These are phyloP conservation scores for Colius striatus DNA, from an alignment of 2,113 vertebrate species.

Conservation along the genomic window DNA sequence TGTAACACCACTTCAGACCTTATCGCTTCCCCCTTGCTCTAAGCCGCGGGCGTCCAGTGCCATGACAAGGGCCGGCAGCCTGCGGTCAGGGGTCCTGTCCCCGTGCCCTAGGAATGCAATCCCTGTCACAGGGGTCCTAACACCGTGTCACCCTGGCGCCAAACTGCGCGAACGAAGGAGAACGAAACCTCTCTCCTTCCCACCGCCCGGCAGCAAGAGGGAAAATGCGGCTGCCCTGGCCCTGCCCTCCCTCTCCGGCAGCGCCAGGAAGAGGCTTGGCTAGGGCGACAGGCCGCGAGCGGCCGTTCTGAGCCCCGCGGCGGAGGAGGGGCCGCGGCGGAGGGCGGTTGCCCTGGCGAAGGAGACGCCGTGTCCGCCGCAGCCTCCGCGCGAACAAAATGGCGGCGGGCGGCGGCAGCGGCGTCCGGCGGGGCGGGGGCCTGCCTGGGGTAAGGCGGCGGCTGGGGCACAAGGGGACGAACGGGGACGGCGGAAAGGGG, in stretches of 20 bases:
- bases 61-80: background rate
- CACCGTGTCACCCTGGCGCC: background rate
- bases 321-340: too few species aligned
- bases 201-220: background rate
- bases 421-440: background rate
- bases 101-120: accelerated
- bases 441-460: background rate
- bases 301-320: background rate
- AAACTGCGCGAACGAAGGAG: accelerated
- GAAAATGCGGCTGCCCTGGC: too few species aligned
- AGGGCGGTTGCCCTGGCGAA: conserved; percentile 38
- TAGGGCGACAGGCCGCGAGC: too few species aligned
- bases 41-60: accelerated
- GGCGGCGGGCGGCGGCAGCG: background rate
- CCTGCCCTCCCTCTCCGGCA: background rate
- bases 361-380: background rate
- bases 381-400: conserved; percentile 9
- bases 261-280: background rate
- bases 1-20: background rate
- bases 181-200: accelerated
- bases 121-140: background rate
- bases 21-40: too few species aligned
- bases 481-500: background rate
- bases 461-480: background rate
- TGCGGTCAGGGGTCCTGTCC: accelerated